These are phyloP conservation scores for Nyctibius grandis DNA, from an alignment of 2,797 vertebrate species.

Conservation along the genomic window DNA sequence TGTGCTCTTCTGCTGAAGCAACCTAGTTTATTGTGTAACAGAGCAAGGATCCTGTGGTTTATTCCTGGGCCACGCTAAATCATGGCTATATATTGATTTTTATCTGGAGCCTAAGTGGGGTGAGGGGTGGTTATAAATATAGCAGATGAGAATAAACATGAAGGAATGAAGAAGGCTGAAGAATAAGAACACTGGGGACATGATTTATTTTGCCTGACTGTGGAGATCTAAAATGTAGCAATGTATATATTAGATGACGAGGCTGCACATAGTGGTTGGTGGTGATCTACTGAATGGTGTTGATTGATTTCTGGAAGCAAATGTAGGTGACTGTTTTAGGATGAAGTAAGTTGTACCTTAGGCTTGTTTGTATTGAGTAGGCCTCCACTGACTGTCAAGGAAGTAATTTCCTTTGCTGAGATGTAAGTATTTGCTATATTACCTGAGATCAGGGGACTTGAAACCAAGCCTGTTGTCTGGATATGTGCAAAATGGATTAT, in stretches of 20 bases:
- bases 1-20: not conserved
- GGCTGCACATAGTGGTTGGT: not conserved
- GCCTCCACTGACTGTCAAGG: not conserved
- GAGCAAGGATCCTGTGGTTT: not conserved
- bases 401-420: conserved; percentile 21
- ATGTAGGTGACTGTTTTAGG: not conserved
- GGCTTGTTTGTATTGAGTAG: conserved; percentile 4
- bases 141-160: conserved; percentile 17
- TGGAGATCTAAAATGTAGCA: not conserved
- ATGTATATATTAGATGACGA: fast-evolving
- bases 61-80: conserved; percentile 15
- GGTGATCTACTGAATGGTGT: not conserved
- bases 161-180: not conserved
- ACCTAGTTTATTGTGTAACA: not conserved
- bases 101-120: conserved; percentile 18
- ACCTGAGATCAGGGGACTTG: not conserved
- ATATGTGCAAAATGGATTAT: not conserved
- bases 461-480: not conserved
- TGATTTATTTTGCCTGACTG: conserved; percentile 3
- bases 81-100: conserved; percentile 31
- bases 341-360: not conserved
- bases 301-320: conserved; percentile 16
- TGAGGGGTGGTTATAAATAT: conserved; percentile 20
- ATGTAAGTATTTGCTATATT: not conserved
- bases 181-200: not conserved